phyloP scores from a whole-genome alignment of 2,888 invertebrate species.

The Parasteatoda lunata region DNA sequence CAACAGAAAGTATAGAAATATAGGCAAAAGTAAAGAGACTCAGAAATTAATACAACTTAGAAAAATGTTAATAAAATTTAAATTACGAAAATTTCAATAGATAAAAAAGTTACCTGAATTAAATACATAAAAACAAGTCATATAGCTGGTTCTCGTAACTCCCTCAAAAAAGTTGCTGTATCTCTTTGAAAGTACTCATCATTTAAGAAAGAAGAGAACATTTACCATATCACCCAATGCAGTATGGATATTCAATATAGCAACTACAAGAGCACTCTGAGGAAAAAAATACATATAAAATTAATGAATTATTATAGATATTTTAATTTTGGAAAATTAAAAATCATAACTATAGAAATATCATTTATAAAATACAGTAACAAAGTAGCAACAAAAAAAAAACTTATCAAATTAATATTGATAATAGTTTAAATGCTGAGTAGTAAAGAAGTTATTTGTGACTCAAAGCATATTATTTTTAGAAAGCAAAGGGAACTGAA shows the following conservation, averaged over 20 bases:
- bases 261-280: constrained; percentile 90
- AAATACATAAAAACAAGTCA: constrained; percentile 82
- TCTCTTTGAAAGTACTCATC: constrained; percentile 77
- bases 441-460: too few relatives aligned
- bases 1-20: constrained; percentile 91
- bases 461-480: too few relatives aligned
- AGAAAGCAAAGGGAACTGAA: too few relatives aligned
- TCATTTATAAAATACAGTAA: too few relatives aligned
- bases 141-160: constrained; percentile 81
- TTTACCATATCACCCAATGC: constrained; percentile 89
- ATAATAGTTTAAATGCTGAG: too few relatives aligned
- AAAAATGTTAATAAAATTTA: too few relatives aligned
- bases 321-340: too few relatives aligned
- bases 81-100: too few relatives aligned
- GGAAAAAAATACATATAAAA: constrained; percentile 72
- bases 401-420: too few relatives aligned
- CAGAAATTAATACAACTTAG: constrained; percentile 76
- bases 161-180: constrained; percentile 78
- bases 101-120: constrained; percentile 79
- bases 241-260: constrained; percentile 90
- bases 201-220: constrained; percentile 77
- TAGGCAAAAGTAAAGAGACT: constrained; percentile 91
- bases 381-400: too few relatives aligned
- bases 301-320: too few relatives aligned
- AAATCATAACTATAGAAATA: too few relatives aligned